Evolutionary conservation across 2,113 vertebrate genomes (phyloP), one percentile per base, ranked within the genome.

Genomic region (Cottus gobio): DNA sequence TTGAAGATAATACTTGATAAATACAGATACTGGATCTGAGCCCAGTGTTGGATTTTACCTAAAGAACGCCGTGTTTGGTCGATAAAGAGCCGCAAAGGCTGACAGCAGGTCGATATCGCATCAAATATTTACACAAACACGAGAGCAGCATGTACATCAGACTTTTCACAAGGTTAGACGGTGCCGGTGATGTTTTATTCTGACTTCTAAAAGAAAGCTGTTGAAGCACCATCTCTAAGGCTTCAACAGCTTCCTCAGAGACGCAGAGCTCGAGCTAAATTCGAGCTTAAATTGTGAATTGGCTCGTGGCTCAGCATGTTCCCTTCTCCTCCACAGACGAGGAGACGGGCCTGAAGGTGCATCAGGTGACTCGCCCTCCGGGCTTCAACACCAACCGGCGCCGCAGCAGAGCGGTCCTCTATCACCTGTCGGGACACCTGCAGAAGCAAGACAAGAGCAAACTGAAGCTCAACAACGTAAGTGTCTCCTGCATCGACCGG

Each of bases 391-490:
- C 93, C 50, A 96, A 95, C 90, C 94, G 95, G 12, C 91, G 95
- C 7, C 95, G 95, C 58, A 96, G 95, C 89, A 71, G 95, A 74
- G 95, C 95, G 0, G 95, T 96, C 0, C 95, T 96, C 8, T 96
- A 96, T 67, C 95, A 96, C 71, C 92, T 96, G 71, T 96, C 95
- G 0, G 95, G 95, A 79, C 95, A 96, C 73, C 93, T 96, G 84
- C 95, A 96, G 92, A 96, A 96, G 84, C 95, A 96, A 70, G 95
- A 96, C 93, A 96, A 96, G 89, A 94, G 93, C 93, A 96, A 96
- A 69, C 94, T 96, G 34, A 96, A 96, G 92, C 84, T 96, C 82
- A 96, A 96, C 88, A 96, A 96, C 30, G 95, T 95, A 71, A 94
- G 95, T 85, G 2, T 44, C 2, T 2, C 58, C 48, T 54, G 1